A percentile compares a stretch with the other conserved stretches of the same genome.
These are phyloP conservation scores for Ceratoteleas bidentatus DNA, from an alignment of 1,140 invertebrate genomes.

Conservation along the genomic window DNA sequence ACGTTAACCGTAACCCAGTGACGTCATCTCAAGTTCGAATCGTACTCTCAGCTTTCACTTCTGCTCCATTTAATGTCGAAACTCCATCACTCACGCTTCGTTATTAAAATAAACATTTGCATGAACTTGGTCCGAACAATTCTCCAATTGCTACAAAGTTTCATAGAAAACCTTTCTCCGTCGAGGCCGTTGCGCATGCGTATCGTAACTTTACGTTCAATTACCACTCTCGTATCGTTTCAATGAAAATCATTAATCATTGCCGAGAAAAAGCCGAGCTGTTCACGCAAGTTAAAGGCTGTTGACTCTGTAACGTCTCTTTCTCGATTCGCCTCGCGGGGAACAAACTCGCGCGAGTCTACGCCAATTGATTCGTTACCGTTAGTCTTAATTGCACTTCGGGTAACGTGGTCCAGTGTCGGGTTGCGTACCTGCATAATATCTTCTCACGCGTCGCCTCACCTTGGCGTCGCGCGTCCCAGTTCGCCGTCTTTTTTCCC, in stretches of 20 bases:
- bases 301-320: slow-evolving; percentile 52
- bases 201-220: slow-evolving; percentile 5
- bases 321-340: slow-evolving; percentile 18
- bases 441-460: slow-evolving; percentile 38
- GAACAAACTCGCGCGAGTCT: background rate
- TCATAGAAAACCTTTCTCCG: background rate
- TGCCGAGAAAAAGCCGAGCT: slow-evolving; percentile 27
- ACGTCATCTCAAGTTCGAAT: too few species aligned
- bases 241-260: slow-evolving; percentile 24
- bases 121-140: too few species aligned
- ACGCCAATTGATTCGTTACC: slow-evolving; percentile 65
- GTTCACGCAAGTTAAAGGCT: slow-evolving; percentile 47
- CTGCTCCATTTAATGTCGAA: too few species aligned
- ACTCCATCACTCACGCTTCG: too few species aligned
- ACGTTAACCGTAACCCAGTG: too few species aligned
- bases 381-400: slow-evolving; percentile 71
- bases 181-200: background rate
- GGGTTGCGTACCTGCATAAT: slow-evolving; percentile 39
- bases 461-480: slow-evolving; percentile 24
- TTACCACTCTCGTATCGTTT: slow-evolving; percentile 2
- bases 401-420: slow-evolving; percentile 42
- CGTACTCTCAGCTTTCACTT: too few species aligned
- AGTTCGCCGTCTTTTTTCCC: slow-evolving; percentile 29
- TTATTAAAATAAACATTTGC: too few species aligned
- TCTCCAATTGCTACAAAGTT: too few species aligned